Base-by-base conservation (phyloP, 2,797 vertebrate genomes). In the Mycteria americana region DNA sequence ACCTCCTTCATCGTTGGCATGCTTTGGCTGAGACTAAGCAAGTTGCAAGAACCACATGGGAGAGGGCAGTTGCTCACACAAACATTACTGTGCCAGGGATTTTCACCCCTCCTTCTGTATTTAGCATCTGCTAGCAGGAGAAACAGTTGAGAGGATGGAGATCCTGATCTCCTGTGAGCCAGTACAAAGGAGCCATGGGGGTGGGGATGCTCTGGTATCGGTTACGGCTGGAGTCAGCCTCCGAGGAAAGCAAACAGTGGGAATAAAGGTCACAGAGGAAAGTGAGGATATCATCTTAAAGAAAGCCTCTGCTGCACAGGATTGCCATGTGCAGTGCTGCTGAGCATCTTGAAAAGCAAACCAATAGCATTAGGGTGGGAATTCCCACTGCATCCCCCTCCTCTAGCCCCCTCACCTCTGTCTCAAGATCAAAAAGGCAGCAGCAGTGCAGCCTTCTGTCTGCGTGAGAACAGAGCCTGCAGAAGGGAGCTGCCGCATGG, bases 341-440 rank as follows among this genome's bases (percentile, higher is more conserved):
- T 9, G 75, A 85, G 90, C 88, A 62, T 85, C 92, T 93, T 80
- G 86, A 80, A 89, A 95, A 91, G 92, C 85, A 94, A 92, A 51
- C 81, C 91, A 73, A 39, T 65, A 92, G 72, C 91, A 18, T 35
- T 9, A 70, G 92, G 75, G 72, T 94, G 91, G 94, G 84, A 89
- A 94, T 95, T 96, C 91, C 93, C 78, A 50, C 39, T 63, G 78
- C 93, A 92, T 68, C 64, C 90, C 77, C 83, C 89, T 92, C 86
- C 88, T 68, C 35, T 9, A 76, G 70, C 92, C 93, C 92, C 77
- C 88, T 95, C 94, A 85, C 68, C 95, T 93, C 86, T 64, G 77
- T 67, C 96, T 88, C 3, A 1, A 89, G 94, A 94, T 94, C 95
- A 95, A 85, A 96, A 68, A 95, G 89, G 92, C 94, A 83, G 92